Conservation (phyloP, 64 coral and sea anemone species). For the Trachythela sp. region DNA sequence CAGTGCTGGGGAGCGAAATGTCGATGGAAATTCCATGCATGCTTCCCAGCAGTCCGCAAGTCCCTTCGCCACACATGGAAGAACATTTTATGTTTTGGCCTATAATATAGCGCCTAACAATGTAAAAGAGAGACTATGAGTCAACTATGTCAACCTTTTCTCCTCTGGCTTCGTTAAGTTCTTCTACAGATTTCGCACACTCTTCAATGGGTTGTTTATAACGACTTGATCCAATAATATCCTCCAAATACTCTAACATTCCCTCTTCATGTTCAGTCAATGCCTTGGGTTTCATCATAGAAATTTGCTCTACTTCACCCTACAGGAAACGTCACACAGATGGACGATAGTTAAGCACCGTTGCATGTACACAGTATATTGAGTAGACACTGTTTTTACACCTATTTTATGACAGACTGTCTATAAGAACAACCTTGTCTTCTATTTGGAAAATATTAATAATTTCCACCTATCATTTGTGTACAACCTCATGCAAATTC, state of each 20-base stretch:
- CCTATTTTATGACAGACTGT: too few species aligned
- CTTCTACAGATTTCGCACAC: conserved; percentile 79
- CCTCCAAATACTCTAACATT: conserved; percentile 94
- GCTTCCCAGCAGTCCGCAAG: too few species aligned
- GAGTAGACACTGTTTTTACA: too few species aligned
- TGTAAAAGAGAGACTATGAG: not conserved
- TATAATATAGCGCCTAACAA: not conserved
- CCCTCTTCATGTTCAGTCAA: conserved; percentile 92
- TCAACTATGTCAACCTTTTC: conserved; percentile 62
- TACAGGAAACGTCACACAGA: not conserved
- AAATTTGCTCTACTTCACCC: conserved; percentile 98
- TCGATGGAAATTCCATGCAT: too few species aligned
- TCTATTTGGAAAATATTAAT: too few species aligned
- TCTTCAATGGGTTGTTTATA: conserved; percentile 96
- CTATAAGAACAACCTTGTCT: too few species aligned
- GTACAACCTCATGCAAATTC: too few species aligned
- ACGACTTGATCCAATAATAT: conserved; percentile 89
- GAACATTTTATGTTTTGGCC: too few species aligned
- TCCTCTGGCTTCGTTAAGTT: conserved; percentile 78
- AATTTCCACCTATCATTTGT: too few species aligned
- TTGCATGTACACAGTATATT: too few species aligned
- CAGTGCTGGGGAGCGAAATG: too few species aligned
- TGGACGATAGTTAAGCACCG: not conserved
- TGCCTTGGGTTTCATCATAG: conserved; percentile 99
- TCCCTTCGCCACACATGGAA: too few species aligned